Percentiles rank a stretch among this genome's conserved stretches.
Evolutionary conservation across 2,888 invertebrate species (phyloP).

Genomic region (Cosmorhoe ocellata): DNA sequence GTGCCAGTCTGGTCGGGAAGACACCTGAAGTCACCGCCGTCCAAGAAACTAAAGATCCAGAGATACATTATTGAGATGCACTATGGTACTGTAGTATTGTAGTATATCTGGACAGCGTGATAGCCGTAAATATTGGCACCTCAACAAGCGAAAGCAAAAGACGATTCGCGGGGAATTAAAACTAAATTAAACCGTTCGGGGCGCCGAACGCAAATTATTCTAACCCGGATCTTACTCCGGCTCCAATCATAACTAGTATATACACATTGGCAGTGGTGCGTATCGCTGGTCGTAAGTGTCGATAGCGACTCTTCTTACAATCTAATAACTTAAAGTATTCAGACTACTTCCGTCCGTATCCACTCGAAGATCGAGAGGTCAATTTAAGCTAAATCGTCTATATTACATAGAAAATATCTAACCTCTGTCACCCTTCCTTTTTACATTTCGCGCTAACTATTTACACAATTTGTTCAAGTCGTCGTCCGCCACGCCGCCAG

Average conservation of each 20-base stretch:
- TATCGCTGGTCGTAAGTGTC: constrained; percentile 69
- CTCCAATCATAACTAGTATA: constrained; percentile 53
- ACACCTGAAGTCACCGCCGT: constrained; percentile 23
- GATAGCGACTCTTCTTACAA: constrained; percentile 33
- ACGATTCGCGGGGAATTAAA: constrained; percentile 42
- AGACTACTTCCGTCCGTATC: constrained; percentile 50
- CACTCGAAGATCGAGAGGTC: constrained; percentile 29
- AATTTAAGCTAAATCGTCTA: constrained; percentile 51
- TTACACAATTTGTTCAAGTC: constrained; percentile 60
- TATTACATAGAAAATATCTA: constrained; percentile 42
- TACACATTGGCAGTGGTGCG: constrained; percentile 77
- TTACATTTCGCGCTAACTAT: constrained; percentile 66
- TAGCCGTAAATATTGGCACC: constrained; percentile 38
- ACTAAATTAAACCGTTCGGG: constrained; percentile 40
- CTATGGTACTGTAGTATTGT: too few species aligned
- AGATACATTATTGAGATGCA: too few species aligned
- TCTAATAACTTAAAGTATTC: constrained; percentile 54
- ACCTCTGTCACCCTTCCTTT: constrained; percentile 33
- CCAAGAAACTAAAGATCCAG: background rate
- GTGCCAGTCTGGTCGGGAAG: constrained; percentile 30
- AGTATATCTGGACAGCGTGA: too few species aligned
- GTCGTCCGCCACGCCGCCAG: constrained; percentile 29
- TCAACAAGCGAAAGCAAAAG: constrained; percentile 47
- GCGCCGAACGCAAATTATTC: constrained; percentile 53
- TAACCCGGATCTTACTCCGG: constrained; percentile 43